A percentile compares a stretch with the other conserved stretches of the same genome.
Conservation (phyloP, 2,113 vertebrate genomes). For the Sardina pilchardus region DNA sequence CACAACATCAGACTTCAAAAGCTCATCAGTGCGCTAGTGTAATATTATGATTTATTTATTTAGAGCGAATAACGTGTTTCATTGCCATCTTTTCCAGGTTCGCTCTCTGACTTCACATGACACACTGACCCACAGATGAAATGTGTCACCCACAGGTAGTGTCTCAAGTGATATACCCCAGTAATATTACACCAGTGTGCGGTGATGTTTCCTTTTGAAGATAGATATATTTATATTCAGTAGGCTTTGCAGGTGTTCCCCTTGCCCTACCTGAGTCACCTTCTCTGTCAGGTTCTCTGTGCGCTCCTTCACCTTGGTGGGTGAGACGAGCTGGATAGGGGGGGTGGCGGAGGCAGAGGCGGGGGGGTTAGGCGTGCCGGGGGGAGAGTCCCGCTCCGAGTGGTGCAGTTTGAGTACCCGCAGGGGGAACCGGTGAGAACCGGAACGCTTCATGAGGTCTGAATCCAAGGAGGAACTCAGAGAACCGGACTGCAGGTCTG, state of each 20-base stretch:
- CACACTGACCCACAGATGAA: no score
- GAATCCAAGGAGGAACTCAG: constrained; percentile 58
- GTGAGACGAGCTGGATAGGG: constrained; percentile 61
- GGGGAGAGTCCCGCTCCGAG: neutral
- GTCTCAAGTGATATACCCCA: no score
- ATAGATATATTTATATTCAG: no score
- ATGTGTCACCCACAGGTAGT: no score
- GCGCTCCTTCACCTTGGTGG: constrained; percentile 66
- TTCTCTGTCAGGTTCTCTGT: constrained; percentile 68
- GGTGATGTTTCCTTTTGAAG: no score
- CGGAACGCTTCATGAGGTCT: constrained; percentile 56
- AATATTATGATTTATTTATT: no score
- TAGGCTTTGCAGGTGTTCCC: neutral
- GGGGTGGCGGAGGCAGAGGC: constrained; percentile 13
- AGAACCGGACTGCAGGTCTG: constrained; percentile 30
- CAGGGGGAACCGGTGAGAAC: constrained; percentile 38
- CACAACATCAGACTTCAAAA: no score
- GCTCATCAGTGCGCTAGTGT: no score
- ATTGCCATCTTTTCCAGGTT: no score
- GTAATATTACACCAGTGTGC: no score
- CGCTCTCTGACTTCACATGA: no score
- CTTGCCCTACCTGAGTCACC: constrained; percentile 65
- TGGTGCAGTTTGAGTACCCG: constrained; percentile 23
- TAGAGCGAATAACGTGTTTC: no score
- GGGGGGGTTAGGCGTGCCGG: constrained; percentile 41